These are phyloP conservation scores for Microplitis deprimator DNA, from an alignment of 2,888 invertebrate genomes.

Conservation along the genomic window DNA sequence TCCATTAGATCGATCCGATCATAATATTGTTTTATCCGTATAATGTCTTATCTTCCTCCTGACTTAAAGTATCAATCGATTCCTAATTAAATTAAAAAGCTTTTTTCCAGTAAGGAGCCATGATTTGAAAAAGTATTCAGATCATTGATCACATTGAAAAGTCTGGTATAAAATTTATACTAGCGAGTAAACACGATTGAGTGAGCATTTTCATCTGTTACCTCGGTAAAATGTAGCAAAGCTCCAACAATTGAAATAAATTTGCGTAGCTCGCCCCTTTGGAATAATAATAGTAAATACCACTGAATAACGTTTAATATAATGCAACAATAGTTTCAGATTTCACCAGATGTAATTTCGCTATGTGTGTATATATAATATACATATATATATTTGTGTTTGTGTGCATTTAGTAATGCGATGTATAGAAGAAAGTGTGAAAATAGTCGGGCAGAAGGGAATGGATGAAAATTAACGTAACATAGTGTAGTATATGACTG, in stretches of 20 bases:
- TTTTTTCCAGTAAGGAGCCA: neutral
- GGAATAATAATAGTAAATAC: constrained; percentile 39
- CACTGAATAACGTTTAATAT: constrained; percentile 38
- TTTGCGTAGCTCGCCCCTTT: constrained; percentile 40
- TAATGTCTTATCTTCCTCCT: no score
- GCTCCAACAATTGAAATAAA: constrained; percentile 28
- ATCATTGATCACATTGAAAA: neutral
- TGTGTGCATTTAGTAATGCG: constrained; percentile 7
- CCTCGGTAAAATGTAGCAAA: neutral
- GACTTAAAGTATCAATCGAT: no score
- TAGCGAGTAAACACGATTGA: neutral
- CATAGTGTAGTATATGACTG: constrained; percentile 57
- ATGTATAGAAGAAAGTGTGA: constrained; percentile 8
- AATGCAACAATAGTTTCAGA: constrained; percentile 45
- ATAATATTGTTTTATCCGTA: no score
- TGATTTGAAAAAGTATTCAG: neutral
- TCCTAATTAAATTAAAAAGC: neutral
- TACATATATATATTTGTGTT: no score
- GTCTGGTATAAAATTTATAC: neutral
- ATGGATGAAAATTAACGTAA: constrained; percentile 61
- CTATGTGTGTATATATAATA: constrained; percentile 3
- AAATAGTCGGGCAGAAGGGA: constrained; percentile 33
- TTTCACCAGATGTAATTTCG: neutral
- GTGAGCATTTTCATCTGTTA: constrained; percentile 1
- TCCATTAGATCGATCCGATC: no score